phyloP scores from a whole-genome alignment of 2,797 vertebrate genomes.

The Triplophysa yarkandensis region DNA sequence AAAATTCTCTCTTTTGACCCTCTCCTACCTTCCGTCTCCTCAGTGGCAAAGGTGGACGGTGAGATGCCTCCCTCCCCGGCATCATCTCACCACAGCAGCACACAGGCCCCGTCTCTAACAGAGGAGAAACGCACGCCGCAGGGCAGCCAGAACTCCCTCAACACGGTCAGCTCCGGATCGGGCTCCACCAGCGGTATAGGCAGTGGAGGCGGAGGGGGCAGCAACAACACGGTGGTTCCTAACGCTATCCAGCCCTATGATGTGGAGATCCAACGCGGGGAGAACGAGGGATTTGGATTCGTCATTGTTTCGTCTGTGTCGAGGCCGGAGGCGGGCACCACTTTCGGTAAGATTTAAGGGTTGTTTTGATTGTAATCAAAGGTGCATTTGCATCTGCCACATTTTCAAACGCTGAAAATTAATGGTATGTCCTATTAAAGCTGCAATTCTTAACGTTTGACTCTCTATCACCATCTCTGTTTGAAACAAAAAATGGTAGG shows the following conservation, averaged over 20 bases:
- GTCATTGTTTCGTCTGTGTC: slow-evolving; percentile 98
- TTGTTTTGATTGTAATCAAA: not conserved
- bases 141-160: slow-evolving; percentile 89
- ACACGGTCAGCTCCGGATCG: slow-evolving; percentile 88
- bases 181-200: slow-evolving; percentile 88
- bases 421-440: not conserved
- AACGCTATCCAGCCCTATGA: slow-evolving; percentile 88
- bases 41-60: slow-evolving; percentile 85
- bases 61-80: slow-evolving; percentile 85
- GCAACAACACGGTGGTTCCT: slow-evolving; percentile 73
- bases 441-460: too few species aligned
- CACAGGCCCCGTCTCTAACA: slow-evolving; percentile 82
- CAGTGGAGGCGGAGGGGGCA: slow-evolving; percentile 75
- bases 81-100: slow-evolving; percentile 90
- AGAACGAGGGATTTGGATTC: slow-evolving; percentile 96
- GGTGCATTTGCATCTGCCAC: not conserved
- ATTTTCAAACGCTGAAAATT: too few species aligned
- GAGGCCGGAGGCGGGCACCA: slow-evolving; percentile 92
- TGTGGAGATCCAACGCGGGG: slow-evolving; percentile 92
- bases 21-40: not conserved
- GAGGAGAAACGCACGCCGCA: slow-evolving; percentile 87
- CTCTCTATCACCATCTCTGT: too few species aligned
- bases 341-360: slow-evolving; percentile 85
- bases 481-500: too few species aligned
- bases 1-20: slow-evolving; percentile 32